Base-by-base conservation (phyloP, 2,113 vertebrate species). In the Caranx ignobilis region DNA sequence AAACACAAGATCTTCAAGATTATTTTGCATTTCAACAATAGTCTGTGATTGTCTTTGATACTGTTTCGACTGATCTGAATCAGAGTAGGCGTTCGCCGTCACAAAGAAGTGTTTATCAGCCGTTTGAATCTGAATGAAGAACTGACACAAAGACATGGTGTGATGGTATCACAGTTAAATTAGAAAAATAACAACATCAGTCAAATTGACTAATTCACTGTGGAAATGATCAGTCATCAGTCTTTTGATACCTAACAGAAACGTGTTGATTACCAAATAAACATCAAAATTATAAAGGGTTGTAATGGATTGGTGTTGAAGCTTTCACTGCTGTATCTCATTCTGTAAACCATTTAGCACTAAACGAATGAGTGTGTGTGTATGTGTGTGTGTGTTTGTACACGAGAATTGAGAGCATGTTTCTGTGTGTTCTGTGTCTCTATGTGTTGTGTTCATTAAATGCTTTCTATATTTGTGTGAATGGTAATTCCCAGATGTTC, bases 401-500 rank as follows among this genome's bases (percentile, higher is more conserved):
- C 34, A 68, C 15, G n/a, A 13, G 8, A 32, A 18, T 70, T 52
- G 47, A 18, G n/a, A 50, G 11, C 15, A n/a, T 45, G 61, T 18
- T 72, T 81, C 5, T 55, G 67, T 77, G 39, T 54, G 6, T 72
- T 32, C 52, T 35, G 12, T 73, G 63, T 85, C 41, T 59, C 11
- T 75, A 31, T 57, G 54, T 59, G 48, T 69, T 83, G 70, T 70
- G 39, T 83, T 83, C 54, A 85, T 70, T 85, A 77, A 79, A 6
- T 72, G 41, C 54, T 16, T 75, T 88, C 47, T 78, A 52, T 77
- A 83, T 89, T 77, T 79, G 85, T 82, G 72, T 71, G 65, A 77
- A 61, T 68, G 12, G 11, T 55, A 88, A 89, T 90, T 86, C 89
- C 86, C 89, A 86, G 78, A 65, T 82, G 88, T 80, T 85, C 21